Conservation (phyloP, 2,888 invertebrate species). For the Macrophya alboannulata region DNA sequence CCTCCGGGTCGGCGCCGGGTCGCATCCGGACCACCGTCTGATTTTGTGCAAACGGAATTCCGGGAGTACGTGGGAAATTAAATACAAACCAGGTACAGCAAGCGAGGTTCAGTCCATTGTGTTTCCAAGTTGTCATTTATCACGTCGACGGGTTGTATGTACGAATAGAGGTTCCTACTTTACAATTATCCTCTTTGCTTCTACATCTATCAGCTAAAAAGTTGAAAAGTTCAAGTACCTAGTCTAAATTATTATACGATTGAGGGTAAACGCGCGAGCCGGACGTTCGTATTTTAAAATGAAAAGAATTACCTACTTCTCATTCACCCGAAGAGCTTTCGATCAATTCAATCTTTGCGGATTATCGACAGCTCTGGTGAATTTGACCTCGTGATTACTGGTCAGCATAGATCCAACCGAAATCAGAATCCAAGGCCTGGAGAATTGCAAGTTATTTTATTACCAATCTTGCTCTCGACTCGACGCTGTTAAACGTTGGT, state of each 20-base stretch:
- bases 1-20: conserved; percentile 45
- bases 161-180: not conserved
- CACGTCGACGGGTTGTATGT: not conserved
- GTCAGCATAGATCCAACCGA: not conserved
- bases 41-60: conserved; percentile 52
- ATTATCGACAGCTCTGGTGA: not conserved
- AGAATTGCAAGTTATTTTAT: not conserved
- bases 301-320: not conserved
- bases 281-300: not conserved
- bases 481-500: conserved; percentile 31
- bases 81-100: conserved; percentile 44
- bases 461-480: not conserved
- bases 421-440: not conserved
- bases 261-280: not conserved
- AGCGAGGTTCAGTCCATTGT: not conserved
- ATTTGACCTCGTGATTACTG: not conserved
- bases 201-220: not conserved
- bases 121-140: conserved; percentile 15
- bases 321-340: not conserved
- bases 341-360: not conserved
- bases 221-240: not conserved
- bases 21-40: conserved; percentile 50
- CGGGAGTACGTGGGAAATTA: conserved; percentile 50
- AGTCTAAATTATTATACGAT: not conserved
- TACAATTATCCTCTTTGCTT: not conserved